Evolutionary conservation across 2,888 invertebrate species (phyloP).

Genomic region (Hofmannophila pseudospretella): DNA sequence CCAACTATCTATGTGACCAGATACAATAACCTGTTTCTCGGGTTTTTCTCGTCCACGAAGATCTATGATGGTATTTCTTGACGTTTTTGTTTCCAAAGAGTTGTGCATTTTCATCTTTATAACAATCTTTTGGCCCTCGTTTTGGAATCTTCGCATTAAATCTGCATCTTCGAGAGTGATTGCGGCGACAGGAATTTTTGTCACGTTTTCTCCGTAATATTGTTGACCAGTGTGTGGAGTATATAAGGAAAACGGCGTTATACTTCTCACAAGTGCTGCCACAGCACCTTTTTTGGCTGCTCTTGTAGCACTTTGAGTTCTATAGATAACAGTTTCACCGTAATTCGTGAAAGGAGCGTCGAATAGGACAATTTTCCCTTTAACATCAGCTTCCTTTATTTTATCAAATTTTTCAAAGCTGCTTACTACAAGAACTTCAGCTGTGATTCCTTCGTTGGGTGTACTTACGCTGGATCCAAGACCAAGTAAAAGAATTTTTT

Average conservation of each 20-base stretch:
- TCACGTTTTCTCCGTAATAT: constrained; percentile 73
- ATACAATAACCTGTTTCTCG: constrained; percentile 82
- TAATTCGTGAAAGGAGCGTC: constrained; percentile 81
- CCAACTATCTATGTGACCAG: constrained; percentile 93
- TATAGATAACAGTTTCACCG: constrained; percentile 81
- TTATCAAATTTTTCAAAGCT: constrained; percentile 81
- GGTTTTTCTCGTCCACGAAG: constrained; percentile 68
- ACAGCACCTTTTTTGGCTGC: constrained; percentile 86
- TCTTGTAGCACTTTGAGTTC: constrained; percentile 79
- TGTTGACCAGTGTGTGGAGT: constrained; percentile 87
- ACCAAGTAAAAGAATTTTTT: constrained; percentile 81
- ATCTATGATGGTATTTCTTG: constrained; percentile 85
- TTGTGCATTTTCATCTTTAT: constrained; percentile 80
- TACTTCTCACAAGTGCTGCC: constrained; percentile 83
- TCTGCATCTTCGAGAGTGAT: constrained; percentile 88
- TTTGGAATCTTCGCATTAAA: constrained; percentile 80
- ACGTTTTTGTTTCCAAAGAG: constrained; percentile 71
- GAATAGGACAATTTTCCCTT: constrained; percentile 86
- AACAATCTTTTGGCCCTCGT: constrained; percentile 58
- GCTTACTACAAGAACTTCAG: constrained; percentile 82
- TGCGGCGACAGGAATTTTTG: constrained; percentile 83
- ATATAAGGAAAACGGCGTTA: constrained; percentile 86
- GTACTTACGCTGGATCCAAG: constrained; percentile 84
- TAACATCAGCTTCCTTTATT: constrained; percentile 62
- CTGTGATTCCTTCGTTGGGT: constrained; percentile 81